Percentiles rank a stretch among this genome's conserved stretches.
Evolutionary conservation across 2,888 invertebrate genomes (phyloP).

Genomic region (Eupsilia transversa): DNA sequence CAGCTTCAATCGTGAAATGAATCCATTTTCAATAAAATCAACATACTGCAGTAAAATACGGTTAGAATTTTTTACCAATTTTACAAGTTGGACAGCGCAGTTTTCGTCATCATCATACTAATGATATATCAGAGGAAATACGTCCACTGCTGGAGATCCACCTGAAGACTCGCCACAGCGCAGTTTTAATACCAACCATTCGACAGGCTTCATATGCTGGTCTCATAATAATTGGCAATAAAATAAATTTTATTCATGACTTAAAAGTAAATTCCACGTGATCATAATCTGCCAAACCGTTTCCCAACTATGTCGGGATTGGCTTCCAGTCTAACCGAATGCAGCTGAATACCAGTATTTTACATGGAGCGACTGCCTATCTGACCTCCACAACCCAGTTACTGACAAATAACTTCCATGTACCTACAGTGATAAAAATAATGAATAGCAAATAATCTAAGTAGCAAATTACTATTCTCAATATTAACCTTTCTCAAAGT

Average conservation of each 20-base stretch:
- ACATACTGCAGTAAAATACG: slow-evolving; percentile 37
- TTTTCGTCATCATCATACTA: not conserved
- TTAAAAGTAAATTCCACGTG: not conserved
- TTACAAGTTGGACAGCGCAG: slow-evolving; percentile 4
- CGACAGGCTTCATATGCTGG: not conserved
- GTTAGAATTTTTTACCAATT: slow-evolving; percentile 2
- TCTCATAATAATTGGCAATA: not conserved
- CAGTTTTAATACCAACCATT: not conserved
- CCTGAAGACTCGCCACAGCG: not conserved
- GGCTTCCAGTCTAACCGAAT: too few relatives aligned
- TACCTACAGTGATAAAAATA: not conserved
- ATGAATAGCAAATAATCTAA: too few relatives aligned
- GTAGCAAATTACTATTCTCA: not conserved
- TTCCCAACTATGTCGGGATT: too few relatives aligned
- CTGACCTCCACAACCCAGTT: not conserved
- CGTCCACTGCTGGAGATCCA: not conserved
- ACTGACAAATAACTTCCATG: too few relatives aligned
- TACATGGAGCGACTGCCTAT: not conserved
- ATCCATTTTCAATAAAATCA: slow-evolving; percentile 60
- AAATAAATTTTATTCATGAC: not conserved
- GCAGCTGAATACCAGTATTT: too few relatives aligned
- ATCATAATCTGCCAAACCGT: too few relatives aligned
- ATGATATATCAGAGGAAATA: not conserved
- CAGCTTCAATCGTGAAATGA: slow-evolving; percentile 47
- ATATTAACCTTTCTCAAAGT: not conserved